A percentile compares a stretch with the other conserved stretches of the same genome.
Conservation (phyloP, 2,113 vertebrate genomes). For the Anseranas semipalmata region DNA sequence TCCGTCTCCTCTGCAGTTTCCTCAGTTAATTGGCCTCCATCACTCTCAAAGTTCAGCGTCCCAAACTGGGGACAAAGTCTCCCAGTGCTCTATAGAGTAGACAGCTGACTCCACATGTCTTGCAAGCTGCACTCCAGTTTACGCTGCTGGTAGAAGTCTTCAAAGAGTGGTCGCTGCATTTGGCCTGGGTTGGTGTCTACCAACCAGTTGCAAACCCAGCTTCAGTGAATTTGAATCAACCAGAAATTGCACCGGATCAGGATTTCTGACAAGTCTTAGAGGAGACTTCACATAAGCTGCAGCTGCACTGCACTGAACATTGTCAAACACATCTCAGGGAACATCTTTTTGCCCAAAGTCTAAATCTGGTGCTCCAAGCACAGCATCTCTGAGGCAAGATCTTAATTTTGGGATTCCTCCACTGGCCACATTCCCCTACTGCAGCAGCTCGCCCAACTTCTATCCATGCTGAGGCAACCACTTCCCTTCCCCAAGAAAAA, state of each 20-base stretch:
- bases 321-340: neutral
- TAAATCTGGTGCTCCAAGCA: neutral
- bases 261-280: neutral
- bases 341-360: neutral
- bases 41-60: neutral
- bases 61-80: neutral
- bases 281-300: neutral
- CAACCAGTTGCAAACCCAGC: neutral
- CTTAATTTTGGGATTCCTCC: neutral
- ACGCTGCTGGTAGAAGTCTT: neutral
- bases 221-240: neutral
- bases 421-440: neutral
- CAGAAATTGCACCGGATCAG: neutral
- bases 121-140: accelerated
- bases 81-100: neutral
- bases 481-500: neutral
- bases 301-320: neutral
- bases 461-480: neutral
- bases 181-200: neutral
- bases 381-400: neutral
- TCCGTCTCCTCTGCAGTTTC: neutral
- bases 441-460: neutral
- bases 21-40: neutral
- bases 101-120: neutral
- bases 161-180: neutral